These are phyloP conservation scores for Passer montanus DNA, from an alignment of 2,113 vertebrate genomes.

Conservation along the genomic window DNA sequence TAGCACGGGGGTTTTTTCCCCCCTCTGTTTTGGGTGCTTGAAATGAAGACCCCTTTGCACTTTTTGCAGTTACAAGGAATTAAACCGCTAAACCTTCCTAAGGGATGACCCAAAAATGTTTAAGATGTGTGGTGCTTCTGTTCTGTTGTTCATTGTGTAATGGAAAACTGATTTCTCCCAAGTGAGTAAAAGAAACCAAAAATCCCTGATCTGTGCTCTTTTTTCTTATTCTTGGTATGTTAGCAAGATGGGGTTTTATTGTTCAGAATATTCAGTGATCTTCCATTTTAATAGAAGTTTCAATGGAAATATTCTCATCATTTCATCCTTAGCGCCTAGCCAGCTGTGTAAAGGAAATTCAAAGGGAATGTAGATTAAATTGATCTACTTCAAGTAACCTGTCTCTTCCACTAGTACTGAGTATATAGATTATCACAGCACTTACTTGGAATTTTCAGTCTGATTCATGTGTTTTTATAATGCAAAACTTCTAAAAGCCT, in stretches of 20 bases:
- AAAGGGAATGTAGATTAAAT: not conserved
- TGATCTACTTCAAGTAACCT: not conserved
- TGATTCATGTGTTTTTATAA: not conserved
- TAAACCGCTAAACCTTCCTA: not conserved
- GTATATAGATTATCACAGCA: not conserved
- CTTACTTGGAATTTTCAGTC: not conserved
- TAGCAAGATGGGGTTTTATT: not conserved
- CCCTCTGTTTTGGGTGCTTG: not conserved
- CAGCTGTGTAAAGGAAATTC: not conserved
- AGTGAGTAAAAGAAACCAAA: not conserved
- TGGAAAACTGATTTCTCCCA: constrained; percentile 30
- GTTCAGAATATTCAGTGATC: not conserved
- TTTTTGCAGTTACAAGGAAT: not conserved
- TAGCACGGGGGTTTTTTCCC: not conserved
- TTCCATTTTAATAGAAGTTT: not conserved
- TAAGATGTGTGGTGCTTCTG: constrained; percentile 4
- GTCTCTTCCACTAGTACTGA: not conserved
- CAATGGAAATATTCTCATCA: not conserved
- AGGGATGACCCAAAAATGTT: not conserved
- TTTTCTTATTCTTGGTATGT: not conserved
- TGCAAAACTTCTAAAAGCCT: not conserved
- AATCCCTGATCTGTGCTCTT: not conserved
- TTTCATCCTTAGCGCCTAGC: not conserved
- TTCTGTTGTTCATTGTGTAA: constrained; percentile 12
- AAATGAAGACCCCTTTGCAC: not conserved